Percentiles rank a stretch among this genome's conserved stretches.
These are phyloP conservation scores for Venturia canescens DNA, from an alignment of 1,140 invertebrate genomes.

Conservation along the genomic window DNA sequence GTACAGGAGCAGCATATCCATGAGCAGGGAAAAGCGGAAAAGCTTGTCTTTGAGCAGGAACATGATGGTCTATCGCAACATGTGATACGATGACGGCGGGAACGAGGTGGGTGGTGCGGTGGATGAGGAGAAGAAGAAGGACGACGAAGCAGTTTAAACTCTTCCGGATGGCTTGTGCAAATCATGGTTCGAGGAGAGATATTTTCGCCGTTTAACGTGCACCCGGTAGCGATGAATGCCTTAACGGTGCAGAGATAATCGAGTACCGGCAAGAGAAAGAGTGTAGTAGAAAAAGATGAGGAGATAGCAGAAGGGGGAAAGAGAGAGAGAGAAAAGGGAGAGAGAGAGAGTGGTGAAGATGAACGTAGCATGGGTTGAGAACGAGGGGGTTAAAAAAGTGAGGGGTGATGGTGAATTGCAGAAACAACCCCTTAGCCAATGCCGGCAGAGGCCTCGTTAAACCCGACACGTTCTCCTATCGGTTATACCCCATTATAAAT, in stretches of 20 bases:
- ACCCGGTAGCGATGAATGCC: constrained; percentile 68
- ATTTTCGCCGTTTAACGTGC: constrained; percentile 59
- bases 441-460: constrained; percentile 65
- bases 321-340: constrained; percentile 13
- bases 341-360: constrained; percentile 21
- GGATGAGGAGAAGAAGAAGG: constrained; percentile 4
- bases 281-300: neutral
- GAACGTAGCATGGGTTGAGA: neutral
- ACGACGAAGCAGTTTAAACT: constrained; percentile 52
- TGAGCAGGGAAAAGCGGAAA: constrained; percentile 27
- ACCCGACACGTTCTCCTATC: constrained; percentile 46
- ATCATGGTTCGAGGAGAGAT: constrained; percentile 65
- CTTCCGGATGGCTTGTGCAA: constrained; percentile 67
- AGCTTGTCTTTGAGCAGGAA: neutral
- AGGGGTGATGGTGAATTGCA: constrained; percentile 74
- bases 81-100: neutral
- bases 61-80: neutral
- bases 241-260: constrained; percentile 74
- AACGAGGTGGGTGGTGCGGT: constrained; percentile 14
- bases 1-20: neutral
- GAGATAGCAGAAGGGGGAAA: too few relatives aligned
- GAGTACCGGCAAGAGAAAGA: constrained; percentile 57
- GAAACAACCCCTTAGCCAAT: constrained; percentile 68
- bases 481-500: constrained; percentile 11
- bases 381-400: constrained; percentile 31